A percentile compares a stretch with the other conserved stretches of the same genome.
phyloP scores from a whole-genome alignment of 2,797 vertebrate genomes.

The Anguilla obscura region DNA sequence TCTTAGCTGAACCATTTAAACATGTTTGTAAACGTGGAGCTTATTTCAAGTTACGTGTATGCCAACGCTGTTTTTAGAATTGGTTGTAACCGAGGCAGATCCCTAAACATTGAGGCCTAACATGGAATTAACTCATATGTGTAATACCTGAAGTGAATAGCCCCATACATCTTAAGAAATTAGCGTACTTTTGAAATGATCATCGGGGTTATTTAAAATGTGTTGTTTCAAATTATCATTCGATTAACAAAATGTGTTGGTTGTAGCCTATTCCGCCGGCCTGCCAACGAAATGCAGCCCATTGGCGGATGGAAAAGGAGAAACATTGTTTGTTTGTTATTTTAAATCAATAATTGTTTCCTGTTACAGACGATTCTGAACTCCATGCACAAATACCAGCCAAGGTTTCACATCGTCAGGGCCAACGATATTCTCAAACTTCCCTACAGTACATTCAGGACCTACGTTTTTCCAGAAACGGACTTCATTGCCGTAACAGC shows the following conservation, averaged over 20 bases:
- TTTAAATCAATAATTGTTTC: slow-evolving; percentile 38
- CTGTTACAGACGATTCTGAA: slow-evolving; percentile 89
- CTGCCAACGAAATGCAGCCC: not conserved
- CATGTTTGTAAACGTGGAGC: not conserved
- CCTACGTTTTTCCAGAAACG: slow-evolving; percentile 96
- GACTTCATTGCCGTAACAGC: slow-evolving; percentile 98
- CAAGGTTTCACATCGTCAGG: slow-evolving; percentile 93
- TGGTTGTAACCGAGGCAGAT: not conserved
- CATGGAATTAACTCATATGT: not conserved
- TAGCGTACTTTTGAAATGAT: not conserved
- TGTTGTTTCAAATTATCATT: not conserved
- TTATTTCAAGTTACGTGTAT: not conserved
- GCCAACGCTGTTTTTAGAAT: not conserved
- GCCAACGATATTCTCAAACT: slow-evolving; percentile 97
- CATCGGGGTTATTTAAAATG: not conserved
- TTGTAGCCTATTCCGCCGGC: not conserved
- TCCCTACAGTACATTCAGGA: slow-evolving; percentile 96
- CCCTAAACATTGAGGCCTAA: not conserved
- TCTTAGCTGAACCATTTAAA: not conserved
- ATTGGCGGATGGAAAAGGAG: not conserved
- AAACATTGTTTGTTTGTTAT: slow-evolving; percentile 27
- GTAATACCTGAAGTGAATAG: not conserved
- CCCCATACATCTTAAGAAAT: not conserved
- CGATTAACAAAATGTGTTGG: not conserved
- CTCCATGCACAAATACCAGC: slow-evolving; percentile 99